These are phyloP conservation scores for Nipponia nippon DNA, from an alignment of 2,113 vertebrate species.

Conservation along the genomic window DNA sequence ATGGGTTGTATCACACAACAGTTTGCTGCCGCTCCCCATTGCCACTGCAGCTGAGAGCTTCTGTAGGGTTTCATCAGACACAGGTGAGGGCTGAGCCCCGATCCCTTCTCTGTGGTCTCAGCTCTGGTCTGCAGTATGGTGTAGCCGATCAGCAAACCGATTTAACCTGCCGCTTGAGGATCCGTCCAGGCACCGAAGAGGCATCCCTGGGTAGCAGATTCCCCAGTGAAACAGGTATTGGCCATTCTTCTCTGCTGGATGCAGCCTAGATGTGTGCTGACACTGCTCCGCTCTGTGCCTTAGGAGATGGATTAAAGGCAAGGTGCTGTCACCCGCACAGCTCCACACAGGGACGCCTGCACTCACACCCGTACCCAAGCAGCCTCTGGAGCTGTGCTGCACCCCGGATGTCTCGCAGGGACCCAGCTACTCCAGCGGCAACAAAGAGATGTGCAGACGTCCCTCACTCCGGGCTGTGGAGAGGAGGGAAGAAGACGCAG, in stretches of 20 bases:
- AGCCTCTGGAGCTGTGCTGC: not conserved
- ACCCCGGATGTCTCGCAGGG: not conserved
- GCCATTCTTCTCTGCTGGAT: not conserved
- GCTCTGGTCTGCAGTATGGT: not conserved
- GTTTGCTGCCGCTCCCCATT: not conserved
- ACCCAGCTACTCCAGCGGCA: not conserved
- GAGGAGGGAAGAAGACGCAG: not conserved
- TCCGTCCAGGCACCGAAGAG: not conserved
- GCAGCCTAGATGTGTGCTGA: not conserved
- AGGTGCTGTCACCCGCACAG: not conserved
- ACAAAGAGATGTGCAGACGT: not conserved
- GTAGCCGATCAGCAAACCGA: not conserved
- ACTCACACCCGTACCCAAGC: accelerated
- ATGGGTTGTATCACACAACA: not conserved
- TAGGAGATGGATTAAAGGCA: not conserved
- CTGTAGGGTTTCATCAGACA: not conserved
- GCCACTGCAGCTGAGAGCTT: not conserved
- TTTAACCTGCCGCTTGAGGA: not conserved
- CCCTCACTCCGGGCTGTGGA: not conserved
- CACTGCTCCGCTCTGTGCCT: not conserved
- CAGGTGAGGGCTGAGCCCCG: accelerated
- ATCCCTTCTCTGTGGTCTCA: not conserved
- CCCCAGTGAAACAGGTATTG: not conserved
- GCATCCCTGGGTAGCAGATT: not conserved
- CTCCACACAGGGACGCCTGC: accelerated